A percentile compares a stretch with the other conserved stretches of the same genome.
phyloP scores from a whole-genome alignment of 2,113 vertebrate genomes.

The Mustela lutreola region DNA sequence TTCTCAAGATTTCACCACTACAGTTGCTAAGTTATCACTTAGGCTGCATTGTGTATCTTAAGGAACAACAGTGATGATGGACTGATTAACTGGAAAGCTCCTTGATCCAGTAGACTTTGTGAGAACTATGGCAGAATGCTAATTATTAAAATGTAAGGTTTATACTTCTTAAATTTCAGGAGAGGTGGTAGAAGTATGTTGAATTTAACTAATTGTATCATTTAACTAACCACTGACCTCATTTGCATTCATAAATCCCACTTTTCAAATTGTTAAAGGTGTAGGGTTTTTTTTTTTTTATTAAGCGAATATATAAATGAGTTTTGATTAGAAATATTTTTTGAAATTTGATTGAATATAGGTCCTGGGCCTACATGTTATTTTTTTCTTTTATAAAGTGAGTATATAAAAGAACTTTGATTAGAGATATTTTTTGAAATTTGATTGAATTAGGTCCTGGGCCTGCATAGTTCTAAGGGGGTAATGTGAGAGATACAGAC shows the following conservation, averaged over 20 bases:
- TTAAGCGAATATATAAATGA: background rate
- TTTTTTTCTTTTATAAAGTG: background rate
- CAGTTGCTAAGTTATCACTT: background rate
- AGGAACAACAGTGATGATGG: rapidly evolving
- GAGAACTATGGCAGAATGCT: background rate
- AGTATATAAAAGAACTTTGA: background rate
- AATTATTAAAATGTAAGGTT: background rate
- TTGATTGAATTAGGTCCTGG: background rate
- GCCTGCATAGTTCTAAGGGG: background rate
- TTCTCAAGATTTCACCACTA: background rate
- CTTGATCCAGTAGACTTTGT: background rate
- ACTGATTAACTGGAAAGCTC: background rate
- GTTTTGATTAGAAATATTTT: background rate
- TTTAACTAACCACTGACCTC: background rate
- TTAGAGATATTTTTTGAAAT: background rate
- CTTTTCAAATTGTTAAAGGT: background rate
- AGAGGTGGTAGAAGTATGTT: background rate
- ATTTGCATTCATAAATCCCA: background rate
- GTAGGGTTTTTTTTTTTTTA: background rate
- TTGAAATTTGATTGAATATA: background rate
- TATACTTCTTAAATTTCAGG: constrained; percentile 8
- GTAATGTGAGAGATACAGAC: background rate
- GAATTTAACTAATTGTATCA: background rate
- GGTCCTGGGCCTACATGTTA: background rate
- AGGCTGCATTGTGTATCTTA: background rate